These are phyloP conservation scores for Oscheius sp. DNA, from an alignment of 2,888 invertebrate genomes.

Conservation along the genomic window DNA sequence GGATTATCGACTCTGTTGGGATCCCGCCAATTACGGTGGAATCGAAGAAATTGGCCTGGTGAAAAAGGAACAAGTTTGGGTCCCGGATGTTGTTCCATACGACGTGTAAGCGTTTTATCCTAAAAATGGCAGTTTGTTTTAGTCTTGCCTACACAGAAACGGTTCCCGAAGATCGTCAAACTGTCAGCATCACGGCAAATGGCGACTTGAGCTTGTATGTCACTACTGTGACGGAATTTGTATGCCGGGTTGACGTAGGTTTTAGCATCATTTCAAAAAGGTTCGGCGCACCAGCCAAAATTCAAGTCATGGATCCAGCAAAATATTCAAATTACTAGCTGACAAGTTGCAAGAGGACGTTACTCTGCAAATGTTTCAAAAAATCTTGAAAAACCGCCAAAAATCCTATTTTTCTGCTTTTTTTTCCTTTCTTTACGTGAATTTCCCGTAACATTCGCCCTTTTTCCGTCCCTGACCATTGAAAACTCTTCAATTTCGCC, in stretches of 20 bases:
- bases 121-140: background rate
- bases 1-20: slow-evolving; percentile 2
- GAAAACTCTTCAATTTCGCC: background rate
- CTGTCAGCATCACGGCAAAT: background rate
- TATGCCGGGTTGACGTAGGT: background rate
- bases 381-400: no score
- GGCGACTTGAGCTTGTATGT: background rate
- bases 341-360: no score
- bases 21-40: background rate
- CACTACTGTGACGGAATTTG: background rate
- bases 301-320: no score
- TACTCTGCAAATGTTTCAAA: no score
- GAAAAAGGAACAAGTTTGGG: background rate
- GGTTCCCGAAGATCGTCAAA: background rate
- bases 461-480: no score
- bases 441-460: no score
- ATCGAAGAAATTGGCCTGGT: background rate
- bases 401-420: no score
- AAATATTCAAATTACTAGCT: no score
- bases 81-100: background rate
- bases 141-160: background rate
- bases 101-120: background rate
- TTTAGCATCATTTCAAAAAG: background rate
- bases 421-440: no score
- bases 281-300: no score